Percentiles rank a stretch among this genome's conserved stretches.
phyloP scores from a whole-genome alignment of 2,888 invertebrate genomes.

The Leptarthrus brevirostris region DNA sequence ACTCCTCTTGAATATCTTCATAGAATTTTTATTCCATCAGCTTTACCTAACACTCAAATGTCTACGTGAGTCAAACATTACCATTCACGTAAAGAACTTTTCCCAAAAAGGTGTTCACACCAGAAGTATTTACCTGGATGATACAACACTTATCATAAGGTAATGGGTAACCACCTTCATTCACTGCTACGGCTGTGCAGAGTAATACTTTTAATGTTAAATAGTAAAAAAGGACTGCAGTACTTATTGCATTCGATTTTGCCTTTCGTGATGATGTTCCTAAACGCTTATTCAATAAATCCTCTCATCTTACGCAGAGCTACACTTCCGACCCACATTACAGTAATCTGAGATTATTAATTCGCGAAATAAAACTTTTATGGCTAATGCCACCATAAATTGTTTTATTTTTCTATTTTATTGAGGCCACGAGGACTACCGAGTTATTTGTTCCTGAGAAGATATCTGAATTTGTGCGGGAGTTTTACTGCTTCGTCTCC shows the following conservation, averaged over 20 bases:
- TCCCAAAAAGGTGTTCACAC: constrained; percentile 24
- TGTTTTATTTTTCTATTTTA: neutral
- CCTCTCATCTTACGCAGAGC: neutral
- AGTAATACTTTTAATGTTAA: too few species aligned
- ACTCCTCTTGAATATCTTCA: constrained; percentile 46
- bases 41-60: neutral
- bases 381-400: constrained; percentile 21
- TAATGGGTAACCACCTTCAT: too few species aligned
- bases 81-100: constrained; percentile 13
- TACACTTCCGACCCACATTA: constrained; percentile 4
- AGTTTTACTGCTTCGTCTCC: neutral
- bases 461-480: neutral
- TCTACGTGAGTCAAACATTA: too few species aligned
- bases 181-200: too few species aligned
- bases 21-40: constrained; percentile 16
- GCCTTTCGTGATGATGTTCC: too few species aligned
- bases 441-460: constrained; percentile 15
- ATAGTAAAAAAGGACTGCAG: too few species aligned
- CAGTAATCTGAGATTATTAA: neutral
- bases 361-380: constrained; percentile 8
- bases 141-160: constrained; percentile 29
- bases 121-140: constrained; percentile 12
- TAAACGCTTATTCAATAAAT: too few species aligned
- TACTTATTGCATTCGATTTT: too few species aligned
- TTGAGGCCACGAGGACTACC: neutral